These are phyloP conservation scores for Sparus aurata DNA, from an alignment of 2,797 vertebrate species.

Conservation along the genomic window DNA sequence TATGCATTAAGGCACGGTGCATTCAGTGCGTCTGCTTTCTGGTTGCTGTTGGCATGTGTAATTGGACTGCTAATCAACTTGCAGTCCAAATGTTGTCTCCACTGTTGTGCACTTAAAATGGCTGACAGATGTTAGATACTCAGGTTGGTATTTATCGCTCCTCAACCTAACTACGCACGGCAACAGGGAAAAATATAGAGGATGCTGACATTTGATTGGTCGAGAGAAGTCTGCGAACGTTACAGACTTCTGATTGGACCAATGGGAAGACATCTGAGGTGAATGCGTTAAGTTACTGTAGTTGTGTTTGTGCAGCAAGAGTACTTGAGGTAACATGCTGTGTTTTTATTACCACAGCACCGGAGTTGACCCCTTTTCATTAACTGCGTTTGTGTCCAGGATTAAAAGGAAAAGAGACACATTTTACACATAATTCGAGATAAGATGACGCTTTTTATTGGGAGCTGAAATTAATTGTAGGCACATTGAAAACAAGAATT, in stretches of 20 bases:
- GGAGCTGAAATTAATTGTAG: background rate
- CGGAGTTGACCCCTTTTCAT: conserved; percentile 44
- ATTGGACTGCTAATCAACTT: conserved; percentile 81
- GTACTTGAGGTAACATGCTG: conserved; percentile 63
- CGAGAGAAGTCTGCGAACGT: background rate
- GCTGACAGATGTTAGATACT: conserved; percentile 86
- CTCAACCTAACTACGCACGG: conserved; percentile 86
- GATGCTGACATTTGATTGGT: conserved; percentile 74
- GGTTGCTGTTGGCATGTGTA: conserved; percentile 65
- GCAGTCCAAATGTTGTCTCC: conserved; percentile 76
- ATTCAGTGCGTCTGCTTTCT: conserved; percentile 55
- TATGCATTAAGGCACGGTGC: conserved; percentile 55
- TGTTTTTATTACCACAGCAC: conserved; percentile 51
- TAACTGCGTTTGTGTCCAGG: conserved; percentile 2
- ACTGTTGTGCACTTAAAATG: conserved; percentile 87
- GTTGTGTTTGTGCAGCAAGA: conserved; percentile 65
- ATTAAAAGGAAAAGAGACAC: background rate
- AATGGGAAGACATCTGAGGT: conserved; percentile 54
- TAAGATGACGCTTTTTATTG: background rate
- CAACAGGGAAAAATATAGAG: conserved; percentile 67
- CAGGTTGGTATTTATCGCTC: conserved; percentile 85
- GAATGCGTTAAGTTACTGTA: conserved; percentile 33
- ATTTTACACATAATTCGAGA: background rate
- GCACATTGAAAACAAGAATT: background rate
- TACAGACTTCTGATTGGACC: conserved; percentile 60